These are phyloP conservation scores for Silurus lanzhouensis DNA, from an alignment of 2,797 vertebrate genomes.

Conservation along the genomic window DNA sequence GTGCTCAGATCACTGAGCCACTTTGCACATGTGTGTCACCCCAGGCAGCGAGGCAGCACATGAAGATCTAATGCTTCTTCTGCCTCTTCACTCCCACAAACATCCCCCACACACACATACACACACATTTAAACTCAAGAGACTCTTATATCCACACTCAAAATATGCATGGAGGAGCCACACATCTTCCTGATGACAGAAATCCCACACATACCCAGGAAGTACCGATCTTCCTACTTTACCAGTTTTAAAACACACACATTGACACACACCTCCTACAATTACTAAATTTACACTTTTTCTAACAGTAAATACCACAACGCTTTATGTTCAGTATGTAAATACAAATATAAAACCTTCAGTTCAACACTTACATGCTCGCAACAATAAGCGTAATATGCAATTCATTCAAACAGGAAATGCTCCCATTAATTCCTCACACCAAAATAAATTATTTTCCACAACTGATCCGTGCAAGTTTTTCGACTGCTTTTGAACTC, in stretches of 20 bases:
- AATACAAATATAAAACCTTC: background rate
- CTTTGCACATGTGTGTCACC: conserved; percentile 51
- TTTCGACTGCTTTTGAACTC: conserved; percentile 4
- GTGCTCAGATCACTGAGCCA: conserved; percentile 54
- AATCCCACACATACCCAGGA: background rate
- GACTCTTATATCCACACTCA: conserved; percentile 4
- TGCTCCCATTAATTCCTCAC: background rate
- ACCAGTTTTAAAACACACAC: background rate
- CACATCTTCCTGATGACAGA: background rate
- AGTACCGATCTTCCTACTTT: background rate
- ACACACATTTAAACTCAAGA: background rate
- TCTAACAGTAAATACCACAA: background rate
- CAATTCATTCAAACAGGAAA: background rate
- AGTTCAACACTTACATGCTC: background rate
- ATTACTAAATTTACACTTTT: background rate
- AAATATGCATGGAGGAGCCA: background rate
- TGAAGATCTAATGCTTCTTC: conserved; percentile 26
- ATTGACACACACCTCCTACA: background rate
- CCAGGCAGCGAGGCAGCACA: conserved; percentile 47
- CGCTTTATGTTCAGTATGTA: background rate
- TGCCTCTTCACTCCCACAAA: conserved; percentile 27
- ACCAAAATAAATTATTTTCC: conserved; percentile 11
- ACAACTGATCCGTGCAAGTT: conserved; percentile 2
- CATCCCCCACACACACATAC: background rate
- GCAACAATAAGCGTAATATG: background rate